Evolutionary conservation across 2,113 vertebrate genomes (phyloP).

Genomic region (Lagenorhynchus albirostris): DNA sequence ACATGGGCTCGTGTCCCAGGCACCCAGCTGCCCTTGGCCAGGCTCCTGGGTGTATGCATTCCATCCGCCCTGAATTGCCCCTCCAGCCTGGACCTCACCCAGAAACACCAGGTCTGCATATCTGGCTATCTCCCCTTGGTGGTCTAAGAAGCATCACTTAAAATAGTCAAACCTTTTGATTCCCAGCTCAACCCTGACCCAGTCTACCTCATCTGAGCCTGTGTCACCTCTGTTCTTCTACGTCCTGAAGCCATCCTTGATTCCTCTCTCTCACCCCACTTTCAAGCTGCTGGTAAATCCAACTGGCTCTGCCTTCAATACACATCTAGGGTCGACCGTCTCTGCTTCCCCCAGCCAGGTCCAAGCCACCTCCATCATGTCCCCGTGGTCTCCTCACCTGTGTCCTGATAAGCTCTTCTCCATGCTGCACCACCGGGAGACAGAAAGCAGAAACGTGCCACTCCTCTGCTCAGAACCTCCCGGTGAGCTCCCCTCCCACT

Average conservation of each 20-base stretch:
- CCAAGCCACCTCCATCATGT: too few species aligned
- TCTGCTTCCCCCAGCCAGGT: too few species aligned
- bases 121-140: too few species aligned
- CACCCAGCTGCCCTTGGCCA: background rate
- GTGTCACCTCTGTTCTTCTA: too few species aligned
- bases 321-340: rapidly evolving
- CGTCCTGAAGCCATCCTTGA: rapidly evolving
- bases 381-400: background rate
- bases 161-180: background rate
- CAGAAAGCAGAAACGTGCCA: rapidly evolving
- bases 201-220: background rate
- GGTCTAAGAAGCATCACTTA: too few species aligned
- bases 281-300: background rate
- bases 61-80: background rate
- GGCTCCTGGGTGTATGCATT: background rate
- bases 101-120: background rate
- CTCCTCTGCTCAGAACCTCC: background rate
- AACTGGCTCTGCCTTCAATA: rapidly evolving
- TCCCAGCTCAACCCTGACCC: background rate
- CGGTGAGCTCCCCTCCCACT: rapidly evolving
- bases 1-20: rapidly evolving
- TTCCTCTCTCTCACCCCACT: rapidly evolving
- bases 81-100: background rate
- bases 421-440: rapidly evolving
- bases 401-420: background rate